Percentiles rank a stretch among this genome's conserved stretches.
phyloP scores from a whole-genome alignment of 2,888 invertebrate species.

The Euzetes globulus region DNA sequence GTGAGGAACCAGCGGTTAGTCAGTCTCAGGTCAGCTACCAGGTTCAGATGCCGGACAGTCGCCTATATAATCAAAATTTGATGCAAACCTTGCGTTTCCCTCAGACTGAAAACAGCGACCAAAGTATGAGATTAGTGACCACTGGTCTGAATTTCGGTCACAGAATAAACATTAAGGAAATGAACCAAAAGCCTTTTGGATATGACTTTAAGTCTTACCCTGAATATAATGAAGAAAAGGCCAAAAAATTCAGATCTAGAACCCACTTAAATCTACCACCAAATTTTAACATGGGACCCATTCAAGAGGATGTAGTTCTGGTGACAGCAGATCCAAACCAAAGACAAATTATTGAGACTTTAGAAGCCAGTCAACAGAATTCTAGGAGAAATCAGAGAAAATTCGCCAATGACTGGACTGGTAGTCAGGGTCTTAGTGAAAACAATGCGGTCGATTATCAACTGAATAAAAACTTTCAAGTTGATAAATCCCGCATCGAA shows the following conservation, averaged over 20 bases:
- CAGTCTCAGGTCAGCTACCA: not conserved
- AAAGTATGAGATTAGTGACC: not conserved
- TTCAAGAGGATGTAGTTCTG: not conserved
- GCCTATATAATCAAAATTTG: not conserved
- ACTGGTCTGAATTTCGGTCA: not conserved
- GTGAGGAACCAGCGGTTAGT: not conserved
- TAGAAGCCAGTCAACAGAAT: not conserved
- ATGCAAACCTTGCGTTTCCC: not conserved
- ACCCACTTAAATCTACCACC: not conserved
- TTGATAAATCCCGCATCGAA: not conserved
- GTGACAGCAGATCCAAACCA: slow-evolving; percentile 9
- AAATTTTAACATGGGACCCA: not conserved
- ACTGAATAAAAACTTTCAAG: not conserved
- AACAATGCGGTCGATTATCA: not conserved
- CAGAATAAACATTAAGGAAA: not conserved
- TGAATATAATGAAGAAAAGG: not conserved
- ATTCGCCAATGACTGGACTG: not conserved
- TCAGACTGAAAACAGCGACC: not conserved
- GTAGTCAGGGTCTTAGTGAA: not conserved
- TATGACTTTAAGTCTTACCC: not conserved
- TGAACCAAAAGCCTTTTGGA: not conserved
- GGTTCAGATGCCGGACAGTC: not conserved
- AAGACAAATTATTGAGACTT: not conserved
- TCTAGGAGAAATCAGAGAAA: not conserved
- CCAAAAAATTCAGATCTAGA: not conserved